Conservation (phyloP, 2,888 invertebrate genomes). For the Nymphalis c-album region DNA sequence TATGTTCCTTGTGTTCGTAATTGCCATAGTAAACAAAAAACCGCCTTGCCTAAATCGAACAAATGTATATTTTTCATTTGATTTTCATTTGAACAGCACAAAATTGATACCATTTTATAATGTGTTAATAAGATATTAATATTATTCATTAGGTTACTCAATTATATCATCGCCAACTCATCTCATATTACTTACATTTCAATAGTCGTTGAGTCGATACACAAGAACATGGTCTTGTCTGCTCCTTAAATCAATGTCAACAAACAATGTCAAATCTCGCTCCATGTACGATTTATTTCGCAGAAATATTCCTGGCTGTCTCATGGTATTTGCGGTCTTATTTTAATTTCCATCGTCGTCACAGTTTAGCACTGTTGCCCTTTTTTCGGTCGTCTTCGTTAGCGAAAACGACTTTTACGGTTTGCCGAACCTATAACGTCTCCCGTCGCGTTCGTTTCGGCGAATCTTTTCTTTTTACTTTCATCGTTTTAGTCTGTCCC, state of each 20-base stretch:
- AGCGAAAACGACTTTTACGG: slow-evolving; percentile 45
- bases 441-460: slow-evolving; percentile 41
- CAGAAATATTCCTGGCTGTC: slow-evolving; percentile 53
- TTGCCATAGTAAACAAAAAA: too few relatives aligned
- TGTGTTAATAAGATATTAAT: too few relatives aligned
- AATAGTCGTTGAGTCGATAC: not conserved
- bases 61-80: too few relatives aligned
- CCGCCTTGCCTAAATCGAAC: too few relatives aligned
- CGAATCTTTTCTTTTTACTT: slow-evolving; percentile 39
- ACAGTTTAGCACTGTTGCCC: slow-evolving; percentile 54
- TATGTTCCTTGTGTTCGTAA: too few relatives aligned
- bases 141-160: too few relatives aligned
- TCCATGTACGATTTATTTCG: slow-evolving; percentile 45
- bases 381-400: slow-evolving; percentile 59
- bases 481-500: slow-evolving; percentile 33
- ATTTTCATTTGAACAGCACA: too few relatives aligned
- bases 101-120: too few relatives aligned
- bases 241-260: slow-evolving; percentile 15
- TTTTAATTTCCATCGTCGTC: slow-evolving; percentile 61
- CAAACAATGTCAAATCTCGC: slow-evolving; percentile 12
- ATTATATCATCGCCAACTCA: not conserved
- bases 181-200: not conserved
- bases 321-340: slow-evolving; percentile 52
- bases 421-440: slow-evolving; percentile 45
- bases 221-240: not conserved